Conservation (phyloP, 2,888 invertebrate species). For the Spisula solida region DNA sequence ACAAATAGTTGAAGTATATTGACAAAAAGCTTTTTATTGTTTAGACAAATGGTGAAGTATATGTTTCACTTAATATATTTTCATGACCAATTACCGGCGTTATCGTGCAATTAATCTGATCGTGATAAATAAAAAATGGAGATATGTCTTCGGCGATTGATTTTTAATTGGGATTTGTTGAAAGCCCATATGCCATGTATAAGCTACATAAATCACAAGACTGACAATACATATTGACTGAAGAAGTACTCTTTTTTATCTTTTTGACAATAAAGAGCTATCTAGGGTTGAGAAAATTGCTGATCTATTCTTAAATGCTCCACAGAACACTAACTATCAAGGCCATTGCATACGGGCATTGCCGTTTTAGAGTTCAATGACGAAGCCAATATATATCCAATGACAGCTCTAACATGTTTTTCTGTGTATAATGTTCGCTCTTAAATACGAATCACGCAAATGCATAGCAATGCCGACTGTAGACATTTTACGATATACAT, state of each 20-base stretch:
- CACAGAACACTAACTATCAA: neutral
- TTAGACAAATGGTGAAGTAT: neutral
- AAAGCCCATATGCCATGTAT: neutral
- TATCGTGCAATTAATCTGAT: neutral
- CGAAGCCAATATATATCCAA: neutral
- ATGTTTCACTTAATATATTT: constrained; percentile 2
- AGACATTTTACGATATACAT: too few species aligned
- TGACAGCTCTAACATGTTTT: too few species aligned
- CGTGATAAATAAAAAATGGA: neutral
- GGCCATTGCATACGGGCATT: neutral
- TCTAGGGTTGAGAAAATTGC: neutral
- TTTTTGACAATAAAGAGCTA: neutral
- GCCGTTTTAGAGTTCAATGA: neutral
- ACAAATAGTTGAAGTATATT: neutral
- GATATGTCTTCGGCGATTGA: neutral
- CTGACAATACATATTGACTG: constrained; percentile 14
- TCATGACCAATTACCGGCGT: constrained; percentile 8
- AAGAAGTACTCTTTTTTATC: neutral
- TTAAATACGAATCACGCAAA: too few species aligned
- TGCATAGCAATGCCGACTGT: too few species aligned
- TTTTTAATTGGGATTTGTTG: neutral
- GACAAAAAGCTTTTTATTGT: neutral
- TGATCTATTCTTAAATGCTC: neutral
- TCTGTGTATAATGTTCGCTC: too few species aligned
- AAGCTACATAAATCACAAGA: neutral